These are phyloP conservation scores for Aplocera efformata DNA, from an alignment of 2,888 invertebrate species.

Conservation along the genomic window DNA sequence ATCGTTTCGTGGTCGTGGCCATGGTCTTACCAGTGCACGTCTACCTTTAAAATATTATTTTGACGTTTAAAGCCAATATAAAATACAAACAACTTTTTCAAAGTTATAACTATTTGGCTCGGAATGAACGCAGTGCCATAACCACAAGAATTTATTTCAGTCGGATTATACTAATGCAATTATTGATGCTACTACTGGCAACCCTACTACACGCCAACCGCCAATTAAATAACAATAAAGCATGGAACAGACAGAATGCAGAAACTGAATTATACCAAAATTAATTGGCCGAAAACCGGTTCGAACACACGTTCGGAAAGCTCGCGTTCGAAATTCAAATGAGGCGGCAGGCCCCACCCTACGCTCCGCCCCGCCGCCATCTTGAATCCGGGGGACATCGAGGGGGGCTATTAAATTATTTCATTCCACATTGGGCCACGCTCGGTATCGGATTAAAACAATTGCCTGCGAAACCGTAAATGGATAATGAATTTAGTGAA, in stretches of 20 bases:
- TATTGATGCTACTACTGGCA: slow-evolving; percentile 14
- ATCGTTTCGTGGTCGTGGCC: too few species aligned
- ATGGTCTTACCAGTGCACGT: too few species aligned
- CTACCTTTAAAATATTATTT: too few species aligned
- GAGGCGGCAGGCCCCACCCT: slow-evolving; percentile 76
- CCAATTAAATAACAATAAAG: slow-evolving; percentile 66
- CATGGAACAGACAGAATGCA: slow-evolving; percentile 48
- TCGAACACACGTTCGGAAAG: slow-evolving; percentile 75
- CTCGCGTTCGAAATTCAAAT: slow-evolving; percentile 78
- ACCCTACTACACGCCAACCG: slow-evolving; percentile 36
- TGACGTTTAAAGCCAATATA: too few species aligned
- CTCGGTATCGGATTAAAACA: slow-evolving; percentile 78
- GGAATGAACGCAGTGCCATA: too few species aligned
- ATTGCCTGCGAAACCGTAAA: slow-evolving; percentile 78
- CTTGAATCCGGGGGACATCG: slow-evolving; percentile 58
- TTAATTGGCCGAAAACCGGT: slow-evolving; percentile 78
- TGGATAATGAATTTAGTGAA: slow-evolving; percentile 76
- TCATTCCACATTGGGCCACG: slow-evolving; percentile 77
- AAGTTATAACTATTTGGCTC: too few species aligned
- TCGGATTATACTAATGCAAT: background rate
- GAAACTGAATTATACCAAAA: slow-evolving; percentile 71
- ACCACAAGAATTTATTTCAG: too few species aligned
- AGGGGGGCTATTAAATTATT: slow-evolving; percentile 78
- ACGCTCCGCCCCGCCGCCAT: slow-evolving; percentile 75
- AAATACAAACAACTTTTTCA: too few species aligned